Evolutionary conservation across 2,797 vertebrate genomes (phyloP).

Genomic region (Ceyx erithaca): DNA sequence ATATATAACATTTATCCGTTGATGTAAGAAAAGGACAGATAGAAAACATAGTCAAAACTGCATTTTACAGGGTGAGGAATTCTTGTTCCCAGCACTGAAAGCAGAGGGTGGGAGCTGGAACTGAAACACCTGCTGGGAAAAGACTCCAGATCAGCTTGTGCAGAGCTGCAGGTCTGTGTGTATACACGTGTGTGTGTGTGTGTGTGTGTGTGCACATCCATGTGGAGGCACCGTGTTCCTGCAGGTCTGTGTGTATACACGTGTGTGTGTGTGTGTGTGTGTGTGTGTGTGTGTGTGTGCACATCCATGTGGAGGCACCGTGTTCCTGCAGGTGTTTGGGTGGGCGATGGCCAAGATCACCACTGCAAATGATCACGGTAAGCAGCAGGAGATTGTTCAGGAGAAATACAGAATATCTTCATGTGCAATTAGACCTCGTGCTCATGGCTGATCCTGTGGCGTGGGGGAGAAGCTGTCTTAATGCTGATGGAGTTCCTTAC

Average conservation of each 20-base stretch:
- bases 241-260: background rate
- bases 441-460: too few species aligned
- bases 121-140: background rate
- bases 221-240: too few species aligned
- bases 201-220: rapidly evolving
- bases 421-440: too few species aligned
- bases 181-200: too few species aligned
- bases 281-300: too few species aligned
- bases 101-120: background rate
- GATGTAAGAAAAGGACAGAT: background rate
- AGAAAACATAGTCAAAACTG: background rate
- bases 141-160: background rate
- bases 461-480: too few species aligned
- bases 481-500: too few species aligned
- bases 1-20: rapidly evolving
- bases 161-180: too few species aligned
- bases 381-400: background rate
- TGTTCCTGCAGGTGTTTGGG: background rate
- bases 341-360: rapidly evolving
- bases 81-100: background rate
- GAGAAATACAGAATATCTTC: rapidly evolving
- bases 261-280: too few species aligned
- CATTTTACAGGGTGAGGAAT: background rate
- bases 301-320: too few species aligned
- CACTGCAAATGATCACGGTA: rapidly evolving